Evolutionary conservation across 1,140 invertebrate genomes (phyloP), one percentile per base, ranked within the genome.

Genomic region (Eciton burchellii): DNA sequence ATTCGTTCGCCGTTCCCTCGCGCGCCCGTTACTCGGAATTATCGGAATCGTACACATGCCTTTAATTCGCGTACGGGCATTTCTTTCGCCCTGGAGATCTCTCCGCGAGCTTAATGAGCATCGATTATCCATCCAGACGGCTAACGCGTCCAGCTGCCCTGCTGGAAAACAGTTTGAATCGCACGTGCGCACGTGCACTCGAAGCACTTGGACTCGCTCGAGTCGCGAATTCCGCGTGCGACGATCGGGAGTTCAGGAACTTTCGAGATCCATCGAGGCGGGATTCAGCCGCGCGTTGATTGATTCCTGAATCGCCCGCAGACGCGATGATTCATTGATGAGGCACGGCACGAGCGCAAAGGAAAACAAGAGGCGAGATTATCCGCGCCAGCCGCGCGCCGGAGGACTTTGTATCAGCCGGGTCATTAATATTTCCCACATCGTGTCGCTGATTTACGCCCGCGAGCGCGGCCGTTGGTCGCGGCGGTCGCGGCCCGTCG

Each of bases 341-440:
- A 47, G 56, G 43, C 82, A 52, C 26, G 62, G 79, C 62, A 49
- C 71, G 43, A 35, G 66, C 62, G 71, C 57, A 70, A 68, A 71
- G 52, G 52, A 62, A 66, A 86, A 72, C 56, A 85, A 76, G 56
- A 85, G 68, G 76, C 24, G 57, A 86, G 85, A 86, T 86, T 85
- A 86, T 86, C 81, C 70, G 70, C 66, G 56, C 26, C 59, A 9
- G 5, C 5, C 52, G 52, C 52, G 52, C 41, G 24, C 16, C 70
- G 57, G 84, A 82, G 62, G 85, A 86, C 79, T 86, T 86, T 86
- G 85, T 83, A 86, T 83, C 76, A n/a, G n/a, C 76, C 16, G 29
- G 66, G 57, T 85, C 79, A 72, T 86, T 82, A 86, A 86, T 86
- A 86, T 83, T 83, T 86, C 45, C n/a, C 49, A n/a, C n/a, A 81